These are phyloP conservation scores for Galerucella calmariensis DNA, from an alignment of 2,888 invertebrate genomes.

Conservation along the genomic window DNA sequence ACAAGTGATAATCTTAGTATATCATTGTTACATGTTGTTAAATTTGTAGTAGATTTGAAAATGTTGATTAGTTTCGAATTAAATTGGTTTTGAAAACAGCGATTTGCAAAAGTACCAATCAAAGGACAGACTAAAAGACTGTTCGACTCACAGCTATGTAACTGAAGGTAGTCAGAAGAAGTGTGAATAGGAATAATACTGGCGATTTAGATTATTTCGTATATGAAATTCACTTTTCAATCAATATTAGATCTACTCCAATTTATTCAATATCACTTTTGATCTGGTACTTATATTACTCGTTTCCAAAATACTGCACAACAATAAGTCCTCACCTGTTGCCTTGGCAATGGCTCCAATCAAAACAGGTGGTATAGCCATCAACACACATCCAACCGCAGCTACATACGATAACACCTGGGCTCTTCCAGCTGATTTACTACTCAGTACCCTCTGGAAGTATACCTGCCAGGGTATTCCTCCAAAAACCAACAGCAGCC, in stretches of 20 bases:
- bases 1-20: not conserved
- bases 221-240: too few relatives aligned
- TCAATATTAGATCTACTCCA: too few relatives aligned
- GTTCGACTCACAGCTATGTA: too few relatives aligned
- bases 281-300: too few relatives aligned
- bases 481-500: conserved; percentile 89
- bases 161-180: too few relatives aligned
- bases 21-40: not conserved
- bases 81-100: not conserved
- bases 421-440: conserved; percentile 93
- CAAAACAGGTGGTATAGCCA: conserved; percentile 96
- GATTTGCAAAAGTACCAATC: not conserved
- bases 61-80: not conserved
- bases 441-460: conserved; percentile 96
- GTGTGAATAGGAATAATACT: too few relatives aligned
- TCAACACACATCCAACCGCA: conserved; percentile 93
- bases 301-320: too few relatives aligned
- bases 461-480: conserved; percentile 99
- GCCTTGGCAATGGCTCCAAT: conserved; percentile 97
- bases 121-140: too few relatives aligned
- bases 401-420: conserved; percentile 96
- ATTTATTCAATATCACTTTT: too few relatives aligned
- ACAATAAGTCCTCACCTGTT: conserved; percentile 73
- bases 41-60: too few relatives aligned
- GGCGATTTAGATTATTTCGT: too few relatives aligned